phyloP scores from a whole-genome alignment of 2,113 vertebrate species.

The Spizaetus ornatus region DNA sequence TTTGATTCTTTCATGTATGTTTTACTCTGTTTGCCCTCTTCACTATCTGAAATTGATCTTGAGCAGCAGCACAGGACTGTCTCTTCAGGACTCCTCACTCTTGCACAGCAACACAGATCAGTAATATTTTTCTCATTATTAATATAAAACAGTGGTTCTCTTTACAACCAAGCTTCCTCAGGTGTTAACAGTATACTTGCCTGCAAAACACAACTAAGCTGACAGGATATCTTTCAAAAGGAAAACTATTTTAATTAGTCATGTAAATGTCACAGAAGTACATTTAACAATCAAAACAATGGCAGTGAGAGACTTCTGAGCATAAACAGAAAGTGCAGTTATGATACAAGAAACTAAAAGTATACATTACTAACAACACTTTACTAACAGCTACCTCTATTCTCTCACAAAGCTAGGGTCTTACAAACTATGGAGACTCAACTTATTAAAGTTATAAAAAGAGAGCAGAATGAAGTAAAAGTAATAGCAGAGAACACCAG shows the following conservation, averaged over 20 bases:
- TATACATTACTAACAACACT: neutral
- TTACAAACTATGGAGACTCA: neutral
- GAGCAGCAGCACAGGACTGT: neutral
- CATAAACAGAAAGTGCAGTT: neutral
- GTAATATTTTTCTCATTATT: neutral
- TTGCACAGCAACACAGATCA: neutral
- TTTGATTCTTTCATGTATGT: fast-evolving
- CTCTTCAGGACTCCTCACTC: neutral
- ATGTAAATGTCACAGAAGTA: neutral
- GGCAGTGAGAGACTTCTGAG: neutral
- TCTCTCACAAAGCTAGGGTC: neutral
- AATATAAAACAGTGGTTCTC: neutral
- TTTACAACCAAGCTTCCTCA: neutral
- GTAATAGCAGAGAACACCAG: neutral
- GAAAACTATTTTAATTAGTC: neutral
- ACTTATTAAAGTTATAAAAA: fast-evolving
- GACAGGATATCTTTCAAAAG: neutral
- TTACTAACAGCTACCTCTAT: neutral
- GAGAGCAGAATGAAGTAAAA: neutral
- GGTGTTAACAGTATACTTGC: neutral
- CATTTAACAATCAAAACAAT: neutral
- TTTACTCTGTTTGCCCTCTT: neutral
- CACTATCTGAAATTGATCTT: neutral
- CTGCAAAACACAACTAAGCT: neutral
- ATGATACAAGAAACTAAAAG: neutral